phyloP scores from a whole-genome alignment of 2,113 vertebrate species.

The Macaca fascicularis region DNA sequence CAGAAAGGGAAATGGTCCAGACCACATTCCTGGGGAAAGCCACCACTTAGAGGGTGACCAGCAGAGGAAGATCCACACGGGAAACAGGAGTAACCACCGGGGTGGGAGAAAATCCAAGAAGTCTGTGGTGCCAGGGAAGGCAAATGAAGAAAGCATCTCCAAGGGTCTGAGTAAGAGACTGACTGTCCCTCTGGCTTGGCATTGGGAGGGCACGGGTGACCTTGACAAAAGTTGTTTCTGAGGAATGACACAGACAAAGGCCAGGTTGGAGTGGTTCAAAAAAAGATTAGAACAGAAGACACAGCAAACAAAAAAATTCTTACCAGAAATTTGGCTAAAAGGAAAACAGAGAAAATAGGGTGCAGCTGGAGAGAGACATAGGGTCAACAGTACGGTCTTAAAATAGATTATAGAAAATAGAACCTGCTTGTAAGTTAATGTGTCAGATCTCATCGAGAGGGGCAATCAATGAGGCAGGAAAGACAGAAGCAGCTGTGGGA shows the following conservation, averaged over 20 bases:
- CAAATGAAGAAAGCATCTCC: not conserved
- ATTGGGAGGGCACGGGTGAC: not conserved
- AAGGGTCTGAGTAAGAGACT: not conserved
- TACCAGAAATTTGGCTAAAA: constrained; percentile 2
- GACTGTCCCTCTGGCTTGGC: not conserved
- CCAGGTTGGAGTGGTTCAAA: not conserved
- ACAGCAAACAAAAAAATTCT: not conserved
- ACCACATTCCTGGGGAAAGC: too few species aligned
- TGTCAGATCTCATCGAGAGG: not conserved
- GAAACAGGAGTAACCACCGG: not conserved
- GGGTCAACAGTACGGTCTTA: not conserved
- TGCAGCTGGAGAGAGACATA: not conserved
- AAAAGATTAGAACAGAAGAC: not conserved
- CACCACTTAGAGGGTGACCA: not conserved
- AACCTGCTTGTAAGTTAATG: not conserved
- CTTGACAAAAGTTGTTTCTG: not conserved
- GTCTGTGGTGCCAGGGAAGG: fast-evolving
- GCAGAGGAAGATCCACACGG: not conserved
- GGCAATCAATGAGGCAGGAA: fast-evolving
- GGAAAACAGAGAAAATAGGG: not conserved
- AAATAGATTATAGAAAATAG: not conserved
- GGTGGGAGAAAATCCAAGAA: not conserved
- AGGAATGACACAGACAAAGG: not conserved
- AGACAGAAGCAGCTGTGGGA: too few species aligned
- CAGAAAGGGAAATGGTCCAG: not conserved